Percentiles rank a stretch among this genome's conserved stretches.
phyloP scores from a whole-genome alignment of 2,113 vertebrate species.

The Dasyornis broadbenti region DNA sequence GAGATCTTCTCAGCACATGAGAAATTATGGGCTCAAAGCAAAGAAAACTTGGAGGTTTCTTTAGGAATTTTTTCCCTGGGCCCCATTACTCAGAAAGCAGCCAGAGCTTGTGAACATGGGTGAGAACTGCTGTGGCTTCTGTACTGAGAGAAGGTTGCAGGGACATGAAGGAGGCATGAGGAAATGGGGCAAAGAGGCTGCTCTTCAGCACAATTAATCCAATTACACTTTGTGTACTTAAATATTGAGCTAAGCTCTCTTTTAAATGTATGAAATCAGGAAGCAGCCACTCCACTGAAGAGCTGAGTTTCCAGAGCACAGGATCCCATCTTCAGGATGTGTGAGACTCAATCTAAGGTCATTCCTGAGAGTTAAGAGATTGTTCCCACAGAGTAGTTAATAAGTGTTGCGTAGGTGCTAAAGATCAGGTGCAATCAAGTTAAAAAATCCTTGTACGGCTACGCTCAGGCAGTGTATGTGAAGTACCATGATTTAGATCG shows the following conservation, averaged over 20 bases:
- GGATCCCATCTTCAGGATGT: not conserved
- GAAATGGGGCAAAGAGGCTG: not conserved
- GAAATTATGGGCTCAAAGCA: not conserved
- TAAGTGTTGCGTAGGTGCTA: not conserved
- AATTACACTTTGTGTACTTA: not conserved
- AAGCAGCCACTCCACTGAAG: not conserved
- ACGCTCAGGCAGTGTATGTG: accelerated
- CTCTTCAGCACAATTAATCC: not conserved
- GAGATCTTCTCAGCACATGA: not conserved
- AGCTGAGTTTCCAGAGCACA: not conserved
- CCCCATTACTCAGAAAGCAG: not conserved
- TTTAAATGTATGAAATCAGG: not conserved
- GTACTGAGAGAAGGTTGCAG: not conserved
- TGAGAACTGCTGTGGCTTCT: not conserved
- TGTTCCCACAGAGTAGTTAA: not conserved
- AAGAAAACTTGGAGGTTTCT: not conserved
- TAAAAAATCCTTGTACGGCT: not conserved
- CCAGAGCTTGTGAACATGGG: accelerated
- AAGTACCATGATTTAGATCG: not conserved
- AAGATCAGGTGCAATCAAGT: not conserved
- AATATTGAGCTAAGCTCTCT: not conserved
- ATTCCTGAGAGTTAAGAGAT: not conserved
- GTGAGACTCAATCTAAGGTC: not conserved
- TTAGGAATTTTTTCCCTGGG: not conserved
- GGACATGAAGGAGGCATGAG: accelerated